phyloP scores from a whole-genome alignment of 2,797 vertebrate species.

The Phrynocephalus vlangalii region DNA sequence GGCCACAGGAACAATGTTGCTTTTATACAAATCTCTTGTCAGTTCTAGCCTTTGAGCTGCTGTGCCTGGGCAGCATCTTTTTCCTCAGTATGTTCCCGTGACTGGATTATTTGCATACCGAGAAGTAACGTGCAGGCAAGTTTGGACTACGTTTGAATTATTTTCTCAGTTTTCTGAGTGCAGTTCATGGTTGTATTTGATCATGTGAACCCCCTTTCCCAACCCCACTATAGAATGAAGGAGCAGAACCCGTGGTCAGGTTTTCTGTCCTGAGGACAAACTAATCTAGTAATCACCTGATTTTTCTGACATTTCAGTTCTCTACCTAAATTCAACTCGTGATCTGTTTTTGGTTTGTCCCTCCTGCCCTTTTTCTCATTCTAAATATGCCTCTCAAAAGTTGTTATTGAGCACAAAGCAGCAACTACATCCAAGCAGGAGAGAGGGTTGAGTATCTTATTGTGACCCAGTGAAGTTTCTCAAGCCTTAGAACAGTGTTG shows the following conservation, averaged over 20 bases:
- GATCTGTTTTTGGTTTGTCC: background rate
- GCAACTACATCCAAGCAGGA: background rate
- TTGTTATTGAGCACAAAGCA: no score
- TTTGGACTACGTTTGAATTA: background rate
- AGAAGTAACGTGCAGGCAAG: background rate
- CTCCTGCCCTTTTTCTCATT: background rate
- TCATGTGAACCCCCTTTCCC: background rate
- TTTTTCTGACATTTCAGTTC: background rate
- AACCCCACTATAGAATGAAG: no score
- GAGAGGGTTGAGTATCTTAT: background rate
- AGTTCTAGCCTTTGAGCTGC: background rate
- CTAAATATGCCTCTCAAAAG: background rate
- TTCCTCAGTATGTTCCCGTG: background rate
- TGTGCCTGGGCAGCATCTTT: background rate
- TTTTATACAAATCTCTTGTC: background rate
- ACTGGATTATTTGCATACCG: background rate
- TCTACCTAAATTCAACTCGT: background rate
- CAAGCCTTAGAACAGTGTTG: no score
- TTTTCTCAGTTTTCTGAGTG: background rate
- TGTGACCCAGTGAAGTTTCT: no score
- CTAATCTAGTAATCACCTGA: background rate
- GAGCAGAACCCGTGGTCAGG: no score
- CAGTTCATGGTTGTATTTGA: background rate
- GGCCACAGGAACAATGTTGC: background rate
- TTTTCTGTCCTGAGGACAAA: background rate